Evolutionary conservation across 2,888 invertebrate species (phyloP), one percentile per base, ranked within the genome.

Genomic region (Raillietiella orientalis): DNA sequence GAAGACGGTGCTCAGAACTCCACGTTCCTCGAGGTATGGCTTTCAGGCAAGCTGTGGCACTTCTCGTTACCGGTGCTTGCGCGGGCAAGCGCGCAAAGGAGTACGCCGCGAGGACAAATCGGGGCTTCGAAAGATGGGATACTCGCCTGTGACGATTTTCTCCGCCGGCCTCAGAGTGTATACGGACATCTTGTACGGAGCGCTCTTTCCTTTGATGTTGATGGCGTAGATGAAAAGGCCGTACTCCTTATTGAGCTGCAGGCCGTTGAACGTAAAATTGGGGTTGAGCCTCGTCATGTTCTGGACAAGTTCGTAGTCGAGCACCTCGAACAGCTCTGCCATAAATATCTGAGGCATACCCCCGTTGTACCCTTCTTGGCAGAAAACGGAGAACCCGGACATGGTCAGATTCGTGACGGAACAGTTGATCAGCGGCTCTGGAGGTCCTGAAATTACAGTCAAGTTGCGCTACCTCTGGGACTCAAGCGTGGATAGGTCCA

Each of bases 341-440:
- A 71, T 55, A 53, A 77, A 77, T 44, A 58, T 58, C 52, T 77
- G 75, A 30, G 74, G 71, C 39, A 77, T 58, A 34, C 77, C 77
- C 30, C 77, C 77, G 51, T 77, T 75, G 50, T 74, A 75, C 36
- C 71, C 71, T 14, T 71, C 55, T 40, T 65, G 58, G 46, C 77
- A 77, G 39, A 62, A 61, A 35, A 75, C 67, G 39, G 70, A 66
- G 36, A 70, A 67, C 31, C 69, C 66, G 38, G 65, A 67, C 39
- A 66, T 62, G 10, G 75, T 75, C 45, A 70, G 69, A 49, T 77
- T 77, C 45, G 65, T 65, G 36, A 74, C 52, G 27, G 66, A 59
- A 49, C 77, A 77, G 52, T 77, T 77, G 32, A 64, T 62, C 25
- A 75, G 72, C 27, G 69, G 59, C 44, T 67, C 71, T 20, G 77